Conservation (phyloP, 2,888 invertebrate genomes). For the Caenorhabditis angaria region DNA sequence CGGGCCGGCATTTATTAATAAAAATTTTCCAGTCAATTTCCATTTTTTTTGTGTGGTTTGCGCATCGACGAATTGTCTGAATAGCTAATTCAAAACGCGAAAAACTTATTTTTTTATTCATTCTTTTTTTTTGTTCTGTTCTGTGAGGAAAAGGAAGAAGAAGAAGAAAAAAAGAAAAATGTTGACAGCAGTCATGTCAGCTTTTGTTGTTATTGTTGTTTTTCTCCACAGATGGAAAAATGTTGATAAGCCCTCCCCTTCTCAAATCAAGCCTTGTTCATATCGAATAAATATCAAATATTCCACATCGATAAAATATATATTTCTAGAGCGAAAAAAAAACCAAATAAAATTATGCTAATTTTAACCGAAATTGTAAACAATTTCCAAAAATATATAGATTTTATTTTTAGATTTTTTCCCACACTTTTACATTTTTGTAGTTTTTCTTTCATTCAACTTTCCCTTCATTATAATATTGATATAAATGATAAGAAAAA, state of each 20-base stretch:
- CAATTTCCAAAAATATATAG: constrained; percentile 5
- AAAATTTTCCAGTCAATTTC: constrained; percentile 1
- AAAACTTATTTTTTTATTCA: not conserved
- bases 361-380: not conserved
- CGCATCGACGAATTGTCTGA: constrained; percentile 6
- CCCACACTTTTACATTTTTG: not conserved
- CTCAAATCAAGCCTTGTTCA: not conserved
- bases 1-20: no score
- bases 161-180: not conserved
- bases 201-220: constrained; percentile 4
- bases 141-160: not conserved
- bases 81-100: not conserved
- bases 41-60: not conserved
- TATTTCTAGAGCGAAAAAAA: not conserved
- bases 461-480: not conserved
- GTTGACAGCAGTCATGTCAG: constrained; percentile 6
- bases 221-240: not conserved
- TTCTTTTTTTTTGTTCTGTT: not conserved
- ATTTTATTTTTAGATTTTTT: constrained; percentile 3
- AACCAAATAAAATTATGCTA: not conserved
- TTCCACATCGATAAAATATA: not conserved
- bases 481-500: no score
- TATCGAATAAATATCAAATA: not conserved
- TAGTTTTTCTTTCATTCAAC: not conserved
- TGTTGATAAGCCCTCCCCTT: not conserved